These are phyloP conservation scores for Elephas maximus DNA, from an alignment of 2,113 vertebrate species.

Conservation along the genomic window DNA sequence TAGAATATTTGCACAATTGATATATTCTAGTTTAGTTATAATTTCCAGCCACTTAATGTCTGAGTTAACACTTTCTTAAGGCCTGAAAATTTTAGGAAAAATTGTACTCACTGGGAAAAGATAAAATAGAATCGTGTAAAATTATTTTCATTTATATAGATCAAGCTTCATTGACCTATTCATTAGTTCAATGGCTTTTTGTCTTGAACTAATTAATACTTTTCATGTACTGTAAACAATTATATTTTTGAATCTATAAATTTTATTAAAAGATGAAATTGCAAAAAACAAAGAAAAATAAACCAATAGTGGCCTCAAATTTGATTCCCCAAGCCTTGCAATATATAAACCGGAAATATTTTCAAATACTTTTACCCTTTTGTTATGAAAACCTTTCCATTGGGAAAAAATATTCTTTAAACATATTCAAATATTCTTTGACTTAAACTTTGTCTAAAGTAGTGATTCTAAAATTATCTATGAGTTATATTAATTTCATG, in stretches of 20 bases:
- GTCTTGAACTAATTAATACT: neutral
- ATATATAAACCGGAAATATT: neutral
- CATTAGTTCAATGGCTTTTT: neutral
- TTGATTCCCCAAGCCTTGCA: neutral
- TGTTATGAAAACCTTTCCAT: neutral
- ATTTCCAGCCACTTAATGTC: slow-evolving; percentile 13
- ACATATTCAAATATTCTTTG: neutral
- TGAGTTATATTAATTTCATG: neutral
- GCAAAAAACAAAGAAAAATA: neutral
- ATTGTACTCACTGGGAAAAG: neutral
- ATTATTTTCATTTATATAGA: neutral
- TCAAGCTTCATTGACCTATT: neutral
- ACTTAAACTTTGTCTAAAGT: neutral
- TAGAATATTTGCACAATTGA: neutral
- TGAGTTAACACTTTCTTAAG: neutral
- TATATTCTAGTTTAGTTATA: neutral
- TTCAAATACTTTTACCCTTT: neutral
- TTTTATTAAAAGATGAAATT: neutral
- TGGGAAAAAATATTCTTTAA: neutral
- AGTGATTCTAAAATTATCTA: neutral
- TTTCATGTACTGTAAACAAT: neutral
- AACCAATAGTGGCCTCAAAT: neutral
- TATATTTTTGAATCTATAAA: neutral
- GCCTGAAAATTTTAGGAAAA: neutral
- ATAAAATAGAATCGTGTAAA: neutral